Evolutionary conservation across 1,140 invertebrate species (phyloP).

Genomic region (Mizuhopecten yessoensis): DNA sequence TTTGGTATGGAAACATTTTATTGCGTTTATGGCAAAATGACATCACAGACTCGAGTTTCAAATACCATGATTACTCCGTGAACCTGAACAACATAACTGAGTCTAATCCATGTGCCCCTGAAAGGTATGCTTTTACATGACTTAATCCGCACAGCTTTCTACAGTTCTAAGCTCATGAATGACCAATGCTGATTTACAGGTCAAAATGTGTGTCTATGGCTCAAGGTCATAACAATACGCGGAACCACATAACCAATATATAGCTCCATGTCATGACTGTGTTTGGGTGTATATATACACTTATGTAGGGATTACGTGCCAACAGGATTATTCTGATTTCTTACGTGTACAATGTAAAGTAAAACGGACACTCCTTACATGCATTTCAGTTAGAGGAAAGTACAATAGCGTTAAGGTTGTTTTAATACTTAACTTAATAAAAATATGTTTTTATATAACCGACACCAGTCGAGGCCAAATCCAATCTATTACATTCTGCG

Average conservation of each 20-base stretch:
- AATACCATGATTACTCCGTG: no score
- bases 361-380: neutral
- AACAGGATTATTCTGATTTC: neutral
- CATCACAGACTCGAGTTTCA: no score
- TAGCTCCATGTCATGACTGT: neutral
- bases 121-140: no score
- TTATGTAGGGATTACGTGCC: neutral
- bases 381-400: neutral
- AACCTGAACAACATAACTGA: no score
- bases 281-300: neutral
- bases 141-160: no score
- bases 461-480: no score
- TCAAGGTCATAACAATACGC: neutral
- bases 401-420: neutral
- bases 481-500: no score
- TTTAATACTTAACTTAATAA: no score
- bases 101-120: no score
- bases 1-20: no score
- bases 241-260: neutral
- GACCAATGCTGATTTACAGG: neutral
- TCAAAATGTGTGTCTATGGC: neutral
- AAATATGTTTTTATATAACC: no score
- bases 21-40: no score
- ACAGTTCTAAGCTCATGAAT: neutral
- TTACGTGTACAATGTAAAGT: neutral